Evolutionary conservation across 2,888 invertebrate species (phyloP).

Genomic region (Cryptophagus acutangulus): DNA sequence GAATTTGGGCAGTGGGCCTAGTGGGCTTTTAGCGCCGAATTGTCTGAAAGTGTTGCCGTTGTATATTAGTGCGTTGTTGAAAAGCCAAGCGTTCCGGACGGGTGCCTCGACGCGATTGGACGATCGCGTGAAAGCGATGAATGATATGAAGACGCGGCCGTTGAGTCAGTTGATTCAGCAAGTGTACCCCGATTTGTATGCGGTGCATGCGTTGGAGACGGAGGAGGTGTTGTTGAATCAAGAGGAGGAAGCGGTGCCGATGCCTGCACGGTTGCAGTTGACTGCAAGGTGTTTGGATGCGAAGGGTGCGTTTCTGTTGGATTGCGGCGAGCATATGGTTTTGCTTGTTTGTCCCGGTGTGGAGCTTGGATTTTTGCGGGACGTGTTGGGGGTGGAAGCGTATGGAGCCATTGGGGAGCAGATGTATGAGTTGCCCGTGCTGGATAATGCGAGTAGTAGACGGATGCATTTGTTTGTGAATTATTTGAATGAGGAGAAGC

Average conservation of each 20-base stretch:
- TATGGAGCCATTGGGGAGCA: conserved; percentile 73
- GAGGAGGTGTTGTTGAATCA: conserved; percentile 38
- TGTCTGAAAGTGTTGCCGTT: conserved; percentile 80
- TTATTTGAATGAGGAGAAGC: conserved; percentile 79
- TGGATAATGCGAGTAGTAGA: conserved; percentile 70
- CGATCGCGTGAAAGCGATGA: conserved; percentile 90
- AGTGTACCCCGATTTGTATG: conserved; percentile 90
- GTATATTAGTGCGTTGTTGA: conserved; percentile 83
- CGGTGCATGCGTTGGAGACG: conserved; percentile 66
- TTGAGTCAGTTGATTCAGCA: conserved; percentile 72
- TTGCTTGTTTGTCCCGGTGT: conserved; percentile 80
- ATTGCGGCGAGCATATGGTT: conserved; percentile 76
- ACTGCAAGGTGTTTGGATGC: conserved; percentile 77
- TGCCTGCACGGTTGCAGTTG: conserved; percentile 78
- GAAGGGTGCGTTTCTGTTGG: conserved; percentile 88
- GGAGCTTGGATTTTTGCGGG: conserved; percentile 67
- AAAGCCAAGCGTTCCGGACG: conserved; percentile 84
- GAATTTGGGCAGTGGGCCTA: conserved; percentile 57
- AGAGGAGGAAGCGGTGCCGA: conserved; percentile 49
- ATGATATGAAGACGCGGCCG: conserved; percentile 86
- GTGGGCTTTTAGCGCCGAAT: conserved; percentile 69
- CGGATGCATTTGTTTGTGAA: conserved; percentile 74
- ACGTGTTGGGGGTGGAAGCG: conserved; percentile 70
- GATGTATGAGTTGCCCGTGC: conserved; percentile 69
- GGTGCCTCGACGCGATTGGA: conserved; percentile 86